Conservation (phyloP, 2,888 invertebrate genomes). For the Frankliniella fusca region DNA sequence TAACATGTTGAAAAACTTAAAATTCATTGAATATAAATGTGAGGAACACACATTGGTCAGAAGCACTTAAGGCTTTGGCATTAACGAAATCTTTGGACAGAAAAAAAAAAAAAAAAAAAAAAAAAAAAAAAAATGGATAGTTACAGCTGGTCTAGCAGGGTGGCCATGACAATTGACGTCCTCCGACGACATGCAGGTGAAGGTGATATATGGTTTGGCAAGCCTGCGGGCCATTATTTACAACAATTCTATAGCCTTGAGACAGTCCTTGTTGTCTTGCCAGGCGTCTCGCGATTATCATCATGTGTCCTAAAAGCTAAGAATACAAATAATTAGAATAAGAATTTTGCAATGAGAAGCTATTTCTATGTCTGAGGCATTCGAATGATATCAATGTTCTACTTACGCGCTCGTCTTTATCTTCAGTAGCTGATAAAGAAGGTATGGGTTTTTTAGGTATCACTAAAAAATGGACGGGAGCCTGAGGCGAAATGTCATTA, state of each 20-base stretch:
- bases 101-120: background rate
- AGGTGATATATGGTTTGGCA: slow-evolving; percentile 93
- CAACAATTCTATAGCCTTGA: slow-evolving; percentile 81
- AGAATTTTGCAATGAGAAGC: background rate
- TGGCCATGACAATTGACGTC: slow-evolving; percentile 91
- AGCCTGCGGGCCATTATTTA: slow-evolving; percentile 89
- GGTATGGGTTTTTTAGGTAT: slow-evolving; percentile 86
- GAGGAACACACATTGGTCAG: background rate
- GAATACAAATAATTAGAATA: slow-evolving; percentile 35
- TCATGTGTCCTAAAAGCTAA: slow-evolving; percentile 67
- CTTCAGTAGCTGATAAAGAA: slow-evolving; percentile 72
- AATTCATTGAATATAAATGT: too few species aligned
- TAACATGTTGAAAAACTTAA: background rate
- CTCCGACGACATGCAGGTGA: slow-evolving; percentile 90
- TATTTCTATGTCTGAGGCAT: too few species aligned
- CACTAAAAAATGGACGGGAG: slow-evolving; percentile 90
- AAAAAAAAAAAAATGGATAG: background rate
- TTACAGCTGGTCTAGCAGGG: slow-evolving; percentile 65
- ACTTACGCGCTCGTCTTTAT: slow-evolving; percentile 62
- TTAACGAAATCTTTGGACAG: background rate
- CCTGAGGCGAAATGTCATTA: slow-evolving; percentile 86
- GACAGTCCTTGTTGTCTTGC: slow-evolving; percentile 70
- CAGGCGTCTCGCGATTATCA: slow-evolving; percentile 76
- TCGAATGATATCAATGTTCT: too few species aligned
- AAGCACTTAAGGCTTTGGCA: background rate